phyloP scores from a whole-genome alignment of 2,888 invertebrate genomes.

The Pachymerium ferrugineum region DNA sequence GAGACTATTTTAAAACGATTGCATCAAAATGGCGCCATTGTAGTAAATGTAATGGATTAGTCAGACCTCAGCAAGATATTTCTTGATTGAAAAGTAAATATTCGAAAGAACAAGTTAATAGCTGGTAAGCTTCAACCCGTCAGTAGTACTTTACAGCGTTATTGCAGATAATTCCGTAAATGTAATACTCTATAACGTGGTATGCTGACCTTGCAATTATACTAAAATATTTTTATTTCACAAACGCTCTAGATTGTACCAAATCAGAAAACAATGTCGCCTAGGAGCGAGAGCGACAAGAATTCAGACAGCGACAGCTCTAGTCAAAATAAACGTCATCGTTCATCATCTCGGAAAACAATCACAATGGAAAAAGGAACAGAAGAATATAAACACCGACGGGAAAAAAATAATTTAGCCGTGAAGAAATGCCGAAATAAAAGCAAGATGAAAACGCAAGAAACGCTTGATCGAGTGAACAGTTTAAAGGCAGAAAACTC shows the following conservation, averaged over 20 bases:
- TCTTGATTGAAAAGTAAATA: background rate
- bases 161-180: too few species aligned
- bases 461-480: constrained; percentile 67
- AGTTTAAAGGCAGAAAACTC: constrained; percentile 72
- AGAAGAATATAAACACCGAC: constrained; percentile 41
- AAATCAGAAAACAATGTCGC: background rate
- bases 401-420: constrained; percentile 42
- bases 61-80: too few species aligned
- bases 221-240: too few species aligned
- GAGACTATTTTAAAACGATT: background rate
- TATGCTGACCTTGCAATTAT: too few species aligned
- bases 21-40: background rate
- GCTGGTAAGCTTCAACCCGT: background rate
- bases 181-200: too few species aligned
- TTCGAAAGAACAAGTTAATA: background rate
- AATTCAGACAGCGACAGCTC: background rate
- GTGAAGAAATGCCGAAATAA: constrained; percentile 42
- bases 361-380: constrained; percentile 38
- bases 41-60: background rate
- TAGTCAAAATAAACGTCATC: background rate
- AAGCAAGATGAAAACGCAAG: constrained; percentile 45
- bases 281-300: background rate
- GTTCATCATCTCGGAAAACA: background rate
- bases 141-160: too few species aligned
- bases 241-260: background rate